phyloP scores from a whole-genome alignment of 1,140 invertebrate genomes.

The Drosophila orosa region DNA sequence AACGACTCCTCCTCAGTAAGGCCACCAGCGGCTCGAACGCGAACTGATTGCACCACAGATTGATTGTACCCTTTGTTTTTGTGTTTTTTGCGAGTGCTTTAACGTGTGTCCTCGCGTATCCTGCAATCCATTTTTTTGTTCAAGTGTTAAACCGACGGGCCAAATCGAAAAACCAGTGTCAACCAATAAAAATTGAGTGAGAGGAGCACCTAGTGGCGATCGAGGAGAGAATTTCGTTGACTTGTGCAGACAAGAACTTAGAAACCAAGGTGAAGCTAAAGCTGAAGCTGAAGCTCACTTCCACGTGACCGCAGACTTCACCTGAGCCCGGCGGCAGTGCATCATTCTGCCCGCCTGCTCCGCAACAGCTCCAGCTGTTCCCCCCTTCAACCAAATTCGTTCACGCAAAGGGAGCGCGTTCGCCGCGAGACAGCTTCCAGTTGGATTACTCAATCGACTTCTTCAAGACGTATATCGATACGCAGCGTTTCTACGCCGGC shows the following conservation, averaged over 20 bases:
- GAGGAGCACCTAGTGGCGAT: neutral
- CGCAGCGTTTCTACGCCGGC: constrained; percentile 84
- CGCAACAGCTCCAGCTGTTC: constrained; percentile 8
- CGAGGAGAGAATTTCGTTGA: neutral
- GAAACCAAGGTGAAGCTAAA: neutral
- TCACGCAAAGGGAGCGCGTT: constrained; percentile 51
- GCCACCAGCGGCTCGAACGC: neutral
- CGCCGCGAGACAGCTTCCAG: constrained; percentile 75
- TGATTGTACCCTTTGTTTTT: neutral
- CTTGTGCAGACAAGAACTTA: too few species aligned
- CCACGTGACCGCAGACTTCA: neutral
- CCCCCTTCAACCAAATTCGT: constrained; percentile 8
- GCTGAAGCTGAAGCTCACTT: neutral
- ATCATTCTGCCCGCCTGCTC: constrained; percentile 1
- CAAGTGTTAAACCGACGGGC: constrained; percentile 8
- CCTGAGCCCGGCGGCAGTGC: neutral
- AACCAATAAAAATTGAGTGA: constrained; percentile 5
- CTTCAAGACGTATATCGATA: constrained; percentile 84
- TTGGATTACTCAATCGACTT: constrained; percentile 83
- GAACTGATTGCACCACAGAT: neutral
- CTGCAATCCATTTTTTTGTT: constrained; percentile 9
- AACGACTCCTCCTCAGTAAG: neutral
- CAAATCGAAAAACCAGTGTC: constrained; percentile 3
- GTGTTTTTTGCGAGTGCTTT: constrained; percentile 10
- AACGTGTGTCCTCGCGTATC: neutral